phyloP scores from a whole-genome alignment of 1,140 invertebrate species.

The Atta colombica region DNA sequence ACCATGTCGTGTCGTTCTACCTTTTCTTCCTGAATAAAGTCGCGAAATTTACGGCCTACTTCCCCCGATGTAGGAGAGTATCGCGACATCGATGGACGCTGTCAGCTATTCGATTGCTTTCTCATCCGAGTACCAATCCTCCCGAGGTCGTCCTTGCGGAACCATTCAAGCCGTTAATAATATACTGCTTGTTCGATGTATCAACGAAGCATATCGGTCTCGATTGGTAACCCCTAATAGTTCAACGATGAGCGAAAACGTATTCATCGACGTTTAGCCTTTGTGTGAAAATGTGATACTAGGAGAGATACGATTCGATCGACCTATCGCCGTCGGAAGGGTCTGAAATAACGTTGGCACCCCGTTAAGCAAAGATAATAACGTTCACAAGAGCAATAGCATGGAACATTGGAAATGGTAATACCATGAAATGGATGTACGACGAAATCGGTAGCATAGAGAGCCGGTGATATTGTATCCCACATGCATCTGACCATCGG shows the following conservation, averaged over 20 bases:
- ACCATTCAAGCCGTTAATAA: conserved; percentile 68
- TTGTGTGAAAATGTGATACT: conserved; percentile 16
- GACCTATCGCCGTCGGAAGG: not conserved
- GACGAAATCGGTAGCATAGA: conserved; percentile 32
- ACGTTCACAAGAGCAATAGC: not conserved
- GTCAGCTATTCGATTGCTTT: conserved; percentile 70
- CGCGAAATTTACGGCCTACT: conserved; percentile 70
- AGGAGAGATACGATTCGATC: conserved; percentile 23
- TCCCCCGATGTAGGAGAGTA: conserved; percentile 48
- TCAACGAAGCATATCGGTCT: conserved; percentile 27
- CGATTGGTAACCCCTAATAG: not conserved
- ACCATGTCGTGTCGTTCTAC: conserved; percentile 4
- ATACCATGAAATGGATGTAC: conserved; percentile 14
- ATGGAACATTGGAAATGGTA: conserved; percentile 38
- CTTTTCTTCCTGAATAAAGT: conserved; percentile 68
- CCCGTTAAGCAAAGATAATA: conserved; percentile 51
- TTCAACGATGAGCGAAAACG: conserved; percentile 40
- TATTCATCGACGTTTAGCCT: conserved; percentile 57
- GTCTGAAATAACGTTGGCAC: conserved; percentile 23
- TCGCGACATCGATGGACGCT: conserved; percentile 49
- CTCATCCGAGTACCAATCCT: conserved; percentile 50
- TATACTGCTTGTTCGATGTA: conserved; percentile 48
- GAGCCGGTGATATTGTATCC: not conserved
- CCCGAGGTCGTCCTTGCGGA: conserved; percentile 27
- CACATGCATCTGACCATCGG: not conserved